phyloP scores from a whole-genome alignment of 2,797 vertebrate species.

The Paratrypauchen microcephalus region DNA sequence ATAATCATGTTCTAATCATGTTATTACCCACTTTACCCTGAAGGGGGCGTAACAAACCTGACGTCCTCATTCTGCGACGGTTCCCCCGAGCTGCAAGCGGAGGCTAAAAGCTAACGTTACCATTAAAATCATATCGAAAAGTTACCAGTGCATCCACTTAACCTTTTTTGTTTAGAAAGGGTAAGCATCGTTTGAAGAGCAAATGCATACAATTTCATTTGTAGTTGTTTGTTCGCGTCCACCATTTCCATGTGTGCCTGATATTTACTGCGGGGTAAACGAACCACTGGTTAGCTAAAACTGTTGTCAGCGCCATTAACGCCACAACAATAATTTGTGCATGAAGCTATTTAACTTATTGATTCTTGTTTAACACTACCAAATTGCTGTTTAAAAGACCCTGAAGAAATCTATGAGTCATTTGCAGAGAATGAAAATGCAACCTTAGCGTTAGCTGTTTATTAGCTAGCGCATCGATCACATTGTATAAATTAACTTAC shows the following conservation, averaged over 20 bases:
- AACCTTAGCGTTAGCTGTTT: not conserved
- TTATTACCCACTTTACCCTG: too few relatives aligned
- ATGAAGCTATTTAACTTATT: not conserved
- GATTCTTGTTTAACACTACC: not conserved
- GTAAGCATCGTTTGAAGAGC: conserved; percentile 6
- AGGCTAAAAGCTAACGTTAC: not conserved
- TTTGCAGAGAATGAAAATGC: not conserved
- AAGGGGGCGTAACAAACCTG: not conserved
- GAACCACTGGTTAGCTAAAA: not conserved
- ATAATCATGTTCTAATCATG: too few relatives aligned
- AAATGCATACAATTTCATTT: not conserved
- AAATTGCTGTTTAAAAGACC: not conserved
- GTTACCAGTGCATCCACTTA: not conserved
- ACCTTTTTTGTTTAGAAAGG: not conserved
- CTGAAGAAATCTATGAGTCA: not conserved
- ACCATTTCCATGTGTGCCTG: not conserved
- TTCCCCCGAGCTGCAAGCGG: not conserved
- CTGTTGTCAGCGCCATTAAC: conserved; percentile 1
- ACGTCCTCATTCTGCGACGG: conserved; percentile 13
- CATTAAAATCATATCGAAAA: not conserved
- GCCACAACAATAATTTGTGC: not conserved
- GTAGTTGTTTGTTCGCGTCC: not conserved
- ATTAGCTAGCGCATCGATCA: not conserved
- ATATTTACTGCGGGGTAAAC: not conserved
- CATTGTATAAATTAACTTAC: not conserved